Base-by-base conservation (phyloP, 2,797 vertebrate species). In the Tapirus indicus region DNA sequence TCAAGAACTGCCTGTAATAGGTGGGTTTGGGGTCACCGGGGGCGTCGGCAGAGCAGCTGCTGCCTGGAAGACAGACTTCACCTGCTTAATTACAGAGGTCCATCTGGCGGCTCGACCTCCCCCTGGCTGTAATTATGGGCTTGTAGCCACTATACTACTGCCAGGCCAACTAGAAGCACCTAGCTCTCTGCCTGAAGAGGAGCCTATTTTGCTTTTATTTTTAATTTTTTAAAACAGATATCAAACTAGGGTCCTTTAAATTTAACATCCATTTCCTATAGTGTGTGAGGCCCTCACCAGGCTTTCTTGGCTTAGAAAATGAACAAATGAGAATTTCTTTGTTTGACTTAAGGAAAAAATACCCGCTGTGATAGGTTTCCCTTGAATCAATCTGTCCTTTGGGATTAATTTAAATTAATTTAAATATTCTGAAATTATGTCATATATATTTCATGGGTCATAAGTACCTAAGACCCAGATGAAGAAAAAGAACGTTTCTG, bases 1-100 rank as follows among this genome's bases (percentile, higher is more conserved):
- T 91, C 71, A 47, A 92, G 32, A 64, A 44, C 49, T 54, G 89
- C 87, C 95, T 72, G 21, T 94, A 52, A 78, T 71, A n/a, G 47
- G 92, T 85, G 58, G 94, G 62, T 84, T 83, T 69, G 88, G 86
- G 83, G 96, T 97, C 96, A 97, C 41, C 1, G 4, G 93, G 89
- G 92, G 44, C 47, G 41, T 88, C 52, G n/a, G 49, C 69, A 60
- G 83, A 80, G 64, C 0, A 4, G 75, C 89, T 68, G 41, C 69
- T 89, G 82, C 66, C 91, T 92, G 91, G 84, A 80, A 79, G 86
- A 92, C 94, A 93, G 91, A 93, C 83, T 92, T 97, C 52, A 96
- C 95, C 97, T 98, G 98, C 92, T 74, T 98, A 98, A 98, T 98
- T 97, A 97, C 94, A 98, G 94, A 85, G 21, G 95, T 79, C 69